Conservation (phyloP, 2,888 invertebrate genomes). For the Lepidochrysops patricia region DNA sequence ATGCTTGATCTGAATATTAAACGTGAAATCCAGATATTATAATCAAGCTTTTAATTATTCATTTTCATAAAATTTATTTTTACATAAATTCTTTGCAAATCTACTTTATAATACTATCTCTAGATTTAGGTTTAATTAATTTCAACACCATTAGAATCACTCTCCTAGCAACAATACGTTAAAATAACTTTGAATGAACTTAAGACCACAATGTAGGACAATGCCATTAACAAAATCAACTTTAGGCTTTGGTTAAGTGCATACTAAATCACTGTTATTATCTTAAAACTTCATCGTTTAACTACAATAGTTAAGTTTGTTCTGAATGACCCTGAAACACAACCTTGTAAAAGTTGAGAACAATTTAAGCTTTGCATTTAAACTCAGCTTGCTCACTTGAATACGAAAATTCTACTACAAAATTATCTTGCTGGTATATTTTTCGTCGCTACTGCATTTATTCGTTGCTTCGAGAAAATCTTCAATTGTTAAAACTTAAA, state of each 20-base stretch:
- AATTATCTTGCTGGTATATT: no score
- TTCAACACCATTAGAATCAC: no score
- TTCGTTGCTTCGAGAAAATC: no score
- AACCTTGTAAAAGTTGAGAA: not conserved
- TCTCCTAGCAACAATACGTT: no score
- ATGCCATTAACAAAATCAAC: constrained; percentile 39
- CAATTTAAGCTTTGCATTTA: not conserved
- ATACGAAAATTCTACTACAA: not conserved
- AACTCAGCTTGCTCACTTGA: not conserved
- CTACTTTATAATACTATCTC: not conserved
- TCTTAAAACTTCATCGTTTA: not conserved
- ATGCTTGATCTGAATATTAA: not conserved
- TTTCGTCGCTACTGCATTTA: no score
- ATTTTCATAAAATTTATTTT: not conserved
- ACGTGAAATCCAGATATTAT: not conserved
- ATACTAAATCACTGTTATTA: constrained; percentile 10
- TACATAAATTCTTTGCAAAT: not conserved
- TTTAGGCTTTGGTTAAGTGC: constrained; percentile 16
- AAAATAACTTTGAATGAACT: no score
- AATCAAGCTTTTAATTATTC: not conserved
- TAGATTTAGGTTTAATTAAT: no score
- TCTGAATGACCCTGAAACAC: not conserved
- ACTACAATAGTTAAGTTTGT: not conserved
- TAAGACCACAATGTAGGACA: constrained; percentile 46
- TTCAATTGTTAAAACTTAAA: no score